Conservation (phyloP, 2,888 invertebrate genomes). For the Chironomus riparius region DNA sequence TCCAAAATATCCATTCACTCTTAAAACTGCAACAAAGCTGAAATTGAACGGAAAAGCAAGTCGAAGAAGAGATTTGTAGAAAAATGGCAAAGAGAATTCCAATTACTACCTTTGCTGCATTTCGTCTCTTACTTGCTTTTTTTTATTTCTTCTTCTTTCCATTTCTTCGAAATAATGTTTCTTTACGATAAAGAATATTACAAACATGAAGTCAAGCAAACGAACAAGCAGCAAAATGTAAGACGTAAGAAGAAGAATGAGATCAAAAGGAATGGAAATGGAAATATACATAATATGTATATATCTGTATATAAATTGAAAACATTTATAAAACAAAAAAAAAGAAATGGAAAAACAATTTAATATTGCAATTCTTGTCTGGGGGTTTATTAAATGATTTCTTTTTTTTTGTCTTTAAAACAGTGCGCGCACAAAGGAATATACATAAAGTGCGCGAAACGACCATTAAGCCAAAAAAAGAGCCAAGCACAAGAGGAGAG, state of each 20-base stretch:
- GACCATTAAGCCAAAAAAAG: neutral
- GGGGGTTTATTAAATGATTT: conserved; percentile 9
- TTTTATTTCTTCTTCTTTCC: neutral
- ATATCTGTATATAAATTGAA: neutral
- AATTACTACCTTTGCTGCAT: conserved; percentile 12
- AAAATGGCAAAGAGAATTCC: conserved; percentile 2
- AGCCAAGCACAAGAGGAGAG: neutral
- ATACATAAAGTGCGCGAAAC: neutral
- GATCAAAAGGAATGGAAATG: conserved; percentile 6
- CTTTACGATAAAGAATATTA: neutral
- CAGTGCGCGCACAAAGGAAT: neutral
- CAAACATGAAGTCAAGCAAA: conserved; percentile 3
- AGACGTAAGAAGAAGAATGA: neutral
- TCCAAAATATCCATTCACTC: too few relatives aligned
- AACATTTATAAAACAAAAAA: neutral
- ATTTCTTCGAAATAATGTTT: neutral
- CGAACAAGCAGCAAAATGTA: too few relatives aligned
- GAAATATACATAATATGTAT: neutral
- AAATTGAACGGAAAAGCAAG: neutral
- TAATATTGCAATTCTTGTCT: conserved; percentile 17
- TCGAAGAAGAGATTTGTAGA: conserved; percentile 2
- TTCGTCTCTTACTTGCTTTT: neutral
- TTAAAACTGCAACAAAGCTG: neutral
- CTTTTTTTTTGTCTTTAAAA: neutral
- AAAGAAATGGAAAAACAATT: conserved; percentile 1